Base-by-base conservation (phyloP, 1,140 invertebrate species). In the Rhopalosiphum maidis region DNA sequence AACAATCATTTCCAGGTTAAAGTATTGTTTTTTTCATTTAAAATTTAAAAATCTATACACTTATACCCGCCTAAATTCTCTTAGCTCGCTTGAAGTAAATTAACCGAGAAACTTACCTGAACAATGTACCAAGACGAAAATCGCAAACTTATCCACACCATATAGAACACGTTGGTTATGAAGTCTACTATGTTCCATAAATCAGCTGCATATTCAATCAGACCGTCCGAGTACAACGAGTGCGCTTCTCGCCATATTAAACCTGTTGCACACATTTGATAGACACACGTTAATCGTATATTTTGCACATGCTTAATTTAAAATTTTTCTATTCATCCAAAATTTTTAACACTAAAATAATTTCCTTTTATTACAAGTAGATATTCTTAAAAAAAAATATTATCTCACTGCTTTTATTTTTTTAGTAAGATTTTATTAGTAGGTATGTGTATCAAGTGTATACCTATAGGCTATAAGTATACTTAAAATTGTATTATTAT, bases 171-270 rank as follows among this genome's bases (percentile, higher is more conserved):
- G 95, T 99, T 99, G 35, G 98, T 99, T 94, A 99, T 97, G 95
- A 99, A 99, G 95, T 99, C 99, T 9, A 99, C 97, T 94, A 99
- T 98, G 95, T 99, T 99, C 99, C 99, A 99, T 93, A 99, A 96
- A 95, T 99, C 98, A 88, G 97, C 97, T 54, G 99, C 96, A 95
- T 99, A 99, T 85, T 99, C 98, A 54, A 97, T 95, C n/a, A 99
- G 94, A 0, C 99, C 99, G 94, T 97, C 97, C 0, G 97, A 96
- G 97, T 98, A 99, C 30, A 99, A 95, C 46, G 98, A 96, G 94
- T 97, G 97, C 83, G 99, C 97, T 96, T 99, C 99, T 21, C 97
- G 97, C 96, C 98, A 98, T 85, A 99, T 97, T 94, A 99, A 96
- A 95, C 98, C 98, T 99, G 37, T 6, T 22, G 35, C 83, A 41